Evolutionary conservation across 1,140 invertebrate species (phyloP).

Genomic region (Saxidomus purpurata): DNA sequence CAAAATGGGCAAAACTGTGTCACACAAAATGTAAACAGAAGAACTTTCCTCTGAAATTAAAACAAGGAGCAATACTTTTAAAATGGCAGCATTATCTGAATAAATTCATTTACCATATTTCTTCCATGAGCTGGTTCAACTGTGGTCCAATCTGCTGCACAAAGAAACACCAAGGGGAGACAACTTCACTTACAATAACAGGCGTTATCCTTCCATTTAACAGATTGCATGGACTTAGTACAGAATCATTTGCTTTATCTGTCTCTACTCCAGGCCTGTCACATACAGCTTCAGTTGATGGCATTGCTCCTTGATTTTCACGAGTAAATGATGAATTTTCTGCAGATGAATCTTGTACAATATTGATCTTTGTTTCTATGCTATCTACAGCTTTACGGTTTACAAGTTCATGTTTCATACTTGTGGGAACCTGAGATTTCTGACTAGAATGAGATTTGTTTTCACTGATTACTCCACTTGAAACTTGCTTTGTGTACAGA

Average conservation of each 20-base stretch:
- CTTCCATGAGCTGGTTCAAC: conserved; percentile 45
- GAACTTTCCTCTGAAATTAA: too few species aligned
- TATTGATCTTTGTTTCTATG: too few species aligned
- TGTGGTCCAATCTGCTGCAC: conserved; percentile 32
- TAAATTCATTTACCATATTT: conserved; percentile 38
- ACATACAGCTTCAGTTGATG: too few species aligned
- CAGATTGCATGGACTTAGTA: not conserved
- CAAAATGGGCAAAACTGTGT: too few species aligned
- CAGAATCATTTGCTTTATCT: not conserved
- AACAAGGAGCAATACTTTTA: too few species aligned
- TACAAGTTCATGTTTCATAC: not conserved
- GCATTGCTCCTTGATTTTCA: not conserved
- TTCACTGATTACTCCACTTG: not conserved
- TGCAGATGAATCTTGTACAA: not conserved
- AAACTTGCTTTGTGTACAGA: not conserved
- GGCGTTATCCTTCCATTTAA: conserved; percentile 51
- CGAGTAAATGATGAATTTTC: not conserved
- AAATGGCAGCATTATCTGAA: too few species aligned
- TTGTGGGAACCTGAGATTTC: not conserved
- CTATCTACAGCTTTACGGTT: not conserved
- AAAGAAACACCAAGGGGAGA: conserved; percentile 67
- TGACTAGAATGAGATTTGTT: not conserved
- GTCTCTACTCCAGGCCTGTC: not conserved
- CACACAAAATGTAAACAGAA: too few species aligned
- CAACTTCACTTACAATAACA: conserved; percentile 51